Evolutionary conservation across 2,888 invertebrate genomes (phyloP).

Genomic region (Matsumyia berberina): DNA sequence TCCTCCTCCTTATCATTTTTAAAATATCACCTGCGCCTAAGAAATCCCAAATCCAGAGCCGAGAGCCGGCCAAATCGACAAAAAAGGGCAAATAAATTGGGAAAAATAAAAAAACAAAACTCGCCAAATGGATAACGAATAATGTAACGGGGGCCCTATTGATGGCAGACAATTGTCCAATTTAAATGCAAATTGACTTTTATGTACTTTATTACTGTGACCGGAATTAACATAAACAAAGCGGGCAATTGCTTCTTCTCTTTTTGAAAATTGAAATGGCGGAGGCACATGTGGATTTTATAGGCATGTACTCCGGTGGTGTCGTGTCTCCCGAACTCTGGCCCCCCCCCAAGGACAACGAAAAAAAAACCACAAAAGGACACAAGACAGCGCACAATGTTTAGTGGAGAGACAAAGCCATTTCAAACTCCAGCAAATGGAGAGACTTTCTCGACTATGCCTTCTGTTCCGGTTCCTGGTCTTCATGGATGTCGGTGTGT

Average conservation of each 20-base stretch:
- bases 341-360: slow-evolving; percentile 65
- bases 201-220: slow-evolving; percentile 65
- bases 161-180: slow-evolving; percentile 73
- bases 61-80: neutral
- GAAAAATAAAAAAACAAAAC: slow-evolving; percentile 23
- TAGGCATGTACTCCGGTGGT: slow-evolving; percentile 23
- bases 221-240: slow-evolving; percentile 72
- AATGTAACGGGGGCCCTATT: slow-evolving; percentile 53
- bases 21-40: slow-evolving; percentile 15
- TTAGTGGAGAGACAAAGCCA: slow-evolving; percentile 33
- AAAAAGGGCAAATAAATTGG: slow-evolving; percentile 14
- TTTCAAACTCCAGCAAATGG: slow-evolving; percentile 39
- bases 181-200: slow-evolving; percentile 74
- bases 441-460: slow-evolving; percentile 46
- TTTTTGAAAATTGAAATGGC: slow-evolving; percentile 50
- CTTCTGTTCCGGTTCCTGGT: slow-evolving; percentile 46
- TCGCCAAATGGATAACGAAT: slow-evolving; percentile 31
- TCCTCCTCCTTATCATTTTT: slow-evolving; percentile 19
- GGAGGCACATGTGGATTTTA: slow-evolving; percentile 68
- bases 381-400: slow-evolving; percentile 22
- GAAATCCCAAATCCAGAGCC: neutral
- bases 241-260: slow-evolving; percentile 60
- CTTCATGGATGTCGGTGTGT: slow-evolving; percentile 61
- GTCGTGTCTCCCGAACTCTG: slow-evolving; percentile 17
- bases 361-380: slow-evolving; percentile 69